Base-by-base conservation (phyloP, 2,888 invertebrate species). In the Octonoba sinensis region DNA sequence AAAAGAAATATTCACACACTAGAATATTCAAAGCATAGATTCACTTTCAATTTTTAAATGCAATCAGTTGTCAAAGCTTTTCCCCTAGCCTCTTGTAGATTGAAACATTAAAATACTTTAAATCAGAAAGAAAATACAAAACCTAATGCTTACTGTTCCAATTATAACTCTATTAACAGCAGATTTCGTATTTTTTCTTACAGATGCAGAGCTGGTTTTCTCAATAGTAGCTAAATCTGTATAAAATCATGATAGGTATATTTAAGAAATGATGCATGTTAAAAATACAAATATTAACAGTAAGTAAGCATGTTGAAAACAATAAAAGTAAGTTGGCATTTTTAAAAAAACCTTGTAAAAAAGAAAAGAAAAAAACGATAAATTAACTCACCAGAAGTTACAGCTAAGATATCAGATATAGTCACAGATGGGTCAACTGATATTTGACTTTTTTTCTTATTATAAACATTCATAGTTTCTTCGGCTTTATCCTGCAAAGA, bases 101-200 rank as follows among this genome's bases (percentile, higher is more conserved):
- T 27, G 27, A 27, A 27, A 27, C 2, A 27, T 6, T 27, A 27
- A 27, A 2, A 27, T 27, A 27, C 51, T 64, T 18, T 67, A 62
- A 51, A n/a, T 20, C 56, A 60, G 49, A 22, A 1, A 59, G 46
- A 49, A 24, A 71, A 18, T 47, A 49, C n/a, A 60, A 57, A 49
- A 44, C 20, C 13, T 0, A 54, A 84, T 60, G 60, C 85, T 85
- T 86, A 94, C 94, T 89, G 90, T 90, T 82, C 97, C 96, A 88
- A 97, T 97, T 47, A 96, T 92, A 82, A 97, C 93, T 90, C 93
- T 94, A 87, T 96, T 96, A 46, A 98, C 91, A 73, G 93, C 91
- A 72, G 94, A 93, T 86, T 92, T 92, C 0, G 97, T 97, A 87
- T 95, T 94, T 88, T 93, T 93, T 79, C 97, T 91, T 0, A 96